Base-by-base conservation (phyloP, 2,797 vertebrate genomes). In the Gymnocypris eckloni region DNA sequence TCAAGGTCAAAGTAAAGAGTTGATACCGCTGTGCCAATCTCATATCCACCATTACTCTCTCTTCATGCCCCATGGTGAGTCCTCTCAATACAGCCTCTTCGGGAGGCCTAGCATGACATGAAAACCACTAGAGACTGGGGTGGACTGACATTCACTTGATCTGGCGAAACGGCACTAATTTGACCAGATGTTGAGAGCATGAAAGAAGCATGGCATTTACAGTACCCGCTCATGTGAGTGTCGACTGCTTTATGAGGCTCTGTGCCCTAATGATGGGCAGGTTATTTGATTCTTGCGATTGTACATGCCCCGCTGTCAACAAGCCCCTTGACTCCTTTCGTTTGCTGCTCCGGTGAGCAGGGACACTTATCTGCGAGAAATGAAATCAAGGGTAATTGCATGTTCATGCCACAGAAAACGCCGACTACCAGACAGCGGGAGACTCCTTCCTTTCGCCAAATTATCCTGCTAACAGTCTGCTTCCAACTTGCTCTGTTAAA, bases 301-400 rank as follows among this genome's bases (percentile, higher is more conserved):
- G 86, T 93, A 91, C 91, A 90, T 87, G 71, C 87, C 82, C 88
- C 28, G 86, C 82, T 90, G 90, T 92, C 90, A 92, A 91, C 90
- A 77, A 86, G 82, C 77, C 87, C 89, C 91, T 90, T 89, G 92
- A 92, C 92, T 90, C 90, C 87, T 88, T 90, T 88, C 86, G 88
- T 93, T 92, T 92, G 85, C 90, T 89, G 89, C 91, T 91, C 90
- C 81, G 80, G 91, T 93, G 89, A 90, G 89, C 92, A 92, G 91
- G 91, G 93, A 94, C 92, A 92, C 92, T 93, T 93, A 92, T 92
- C 91, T 87, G 88, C 79, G 77, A 92, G 92, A 88, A 91, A 91
- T 88, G 91, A 93, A 93, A 95, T 94, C 91, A 93, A 91, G 92
- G 91, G 91, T 94, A 94, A 94, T 94, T 92, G 91, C 93, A 93